These are phyloP conservation scores for Monodelphis domestica DNA, from an alignment of 2,797 vertebrate genomes.

Conservation along the genomic window DNA sequence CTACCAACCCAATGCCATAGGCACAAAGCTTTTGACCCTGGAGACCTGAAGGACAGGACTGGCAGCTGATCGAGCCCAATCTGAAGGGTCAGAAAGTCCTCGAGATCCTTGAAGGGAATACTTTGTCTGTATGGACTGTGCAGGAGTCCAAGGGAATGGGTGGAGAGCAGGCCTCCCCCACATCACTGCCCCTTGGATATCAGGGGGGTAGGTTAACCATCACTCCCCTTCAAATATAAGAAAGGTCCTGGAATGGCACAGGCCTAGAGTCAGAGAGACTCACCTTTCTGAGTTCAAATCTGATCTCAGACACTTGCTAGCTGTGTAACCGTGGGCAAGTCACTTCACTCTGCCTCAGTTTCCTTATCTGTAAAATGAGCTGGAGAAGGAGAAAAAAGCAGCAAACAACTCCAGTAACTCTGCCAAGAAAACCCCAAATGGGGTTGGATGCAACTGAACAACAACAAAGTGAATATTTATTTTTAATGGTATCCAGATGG, in stretches of 20 bases:
- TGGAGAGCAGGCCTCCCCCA: neutral
- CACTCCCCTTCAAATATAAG: neutral
- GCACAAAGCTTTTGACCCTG: neutral
- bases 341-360: neutral
- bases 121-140: neutral
- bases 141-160: neutral
- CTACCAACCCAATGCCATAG: neutral
- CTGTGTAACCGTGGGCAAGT: neutral
- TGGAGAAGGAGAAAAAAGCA: neutral
- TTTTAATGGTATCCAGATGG: neutral
- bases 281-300: neutral
- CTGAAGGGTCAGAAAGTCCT: neutral
- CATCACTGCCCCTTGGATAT: neutral
- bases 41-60: neutral
- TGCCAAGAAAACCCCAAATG: neutral
- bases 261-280: neutral
- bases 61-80: neutral
- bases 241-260: neutral
- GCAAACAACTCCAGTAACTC: neutral
- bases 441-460: neutral
- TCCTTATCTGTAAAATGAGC: neutral
- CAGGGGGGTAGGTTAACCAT: neutral
- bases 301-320: neutral
- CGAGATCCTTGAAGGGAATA: neutral
- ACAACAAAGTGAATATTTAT: neutral